Base-by-base conservation (phyloP, 2,888 invertebrate genomes). In the Altica lythri region DNA sequence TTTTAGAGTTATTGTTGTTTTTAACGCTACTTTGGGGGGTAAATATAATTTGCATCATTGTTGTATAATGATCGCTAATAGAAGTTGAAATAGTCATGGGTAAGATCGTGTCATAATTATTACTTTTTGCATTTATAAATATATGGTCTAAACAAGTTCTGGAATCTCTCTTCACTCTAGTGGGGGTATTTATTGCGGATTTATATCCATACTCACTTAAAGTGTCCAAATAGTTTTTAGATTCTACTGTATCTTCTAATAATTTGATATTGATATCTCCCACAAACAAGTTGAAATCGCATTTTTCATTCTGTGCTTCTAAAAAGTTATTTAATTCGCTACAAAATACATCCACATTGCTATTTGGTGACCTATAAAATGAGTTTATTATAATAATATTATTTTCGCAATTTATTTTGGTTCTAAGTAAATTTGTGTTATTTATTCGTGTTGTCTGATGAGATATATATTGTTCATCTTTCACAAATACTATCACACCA, bases 311-410 rank as follows among this genome's bases (percentile, higher is more conserved):
- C 8, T 37, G n/a, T n/a, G n/a, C n/a, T n/a, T n/a, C n/a, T n/a
- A n/a, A n/a, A n/a, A n/a, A n/a, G n/a, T n/a, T n/a, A n/a, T n/a
- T 22, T 22, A 22, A 22, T 22, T 22, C 22, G 6, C 22, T 27
- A 6, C 13, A 2, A 14, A 30, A 43, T 4, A 4, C 17, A 16
- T 44, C 17, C 10, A 32, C 32, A 32, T 45, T 12, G 18, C 45
- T 32, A 17, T 30, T 8, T 13, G 44, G 44, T 29, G 44, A 29
- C n/a, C 44, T 44, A 29, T 44, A 29, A 45, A 45, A 30, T 29
- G 32, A 32, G 17, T 45, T 32, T 1, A 45, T 45, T 16, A 32
- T 10, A 17, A 32, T 10, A 18, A 30, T 18, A n/a, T 32, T 32
- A 32, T 45, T 45, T 18, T 45, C 32, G 32, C 4, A 30, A 12